A percentile compares a stretch with the other conserved stretches of the same genome.
These are phyloP conservation scores for Cololabis saira DNA, from an alignment of 2,113 vertebrate genomes.

Conservation along the genomic window DNA sequence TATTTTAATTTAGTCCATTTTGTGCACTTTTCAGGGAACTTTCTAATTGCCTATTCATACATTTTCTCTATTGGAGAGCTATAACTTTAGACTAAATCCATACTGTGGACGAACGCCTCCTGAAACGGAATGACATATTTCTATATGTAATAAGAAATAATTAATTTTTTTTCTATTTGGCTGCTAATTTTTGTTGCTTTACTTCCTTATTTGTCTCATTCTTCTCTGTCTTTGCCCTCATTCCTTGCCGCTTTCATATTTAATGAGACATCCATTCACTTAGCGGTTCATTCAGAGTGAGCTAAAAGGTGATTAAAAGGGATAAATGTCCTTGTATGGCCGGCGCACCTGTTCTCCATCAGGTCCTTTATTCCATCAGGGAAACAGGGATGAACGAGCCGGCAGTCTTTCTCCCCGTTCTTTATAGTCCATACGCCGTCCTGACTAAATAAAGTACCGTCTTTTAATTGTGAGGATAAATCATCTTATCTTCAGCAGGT, in stretches of 20 bases:
- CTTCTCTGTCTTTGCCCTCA: not conserved
- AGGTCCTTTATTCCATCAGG: conserved; percentile 54
- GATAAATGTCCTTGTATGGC: conserved; percentile 40
- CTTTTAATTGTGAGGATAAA: no score
- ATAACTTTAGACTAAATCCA: no score
- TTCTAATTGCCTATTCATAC: not conserved
- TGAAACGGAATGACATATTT: not conserved
- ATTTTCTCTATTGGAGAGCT: not conserved
- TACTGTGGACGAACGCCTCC: no score
- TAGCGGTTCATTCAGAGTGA: conserved; percentile 28
- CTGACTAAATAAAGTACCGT: no score
- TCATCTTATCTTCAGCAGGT: no score
- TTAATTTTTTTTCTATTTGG: not conserved
- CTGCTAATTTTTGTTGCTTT: not conserved
- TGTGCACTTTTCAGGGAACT: conserved; percentile 33
- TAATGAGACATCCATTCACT: conserved; percentile 17
- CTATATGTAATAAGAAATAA: not conserved
- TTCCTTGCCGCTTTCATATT: conserved; percentile 17
- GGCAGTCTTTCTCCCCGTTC: conserved; percentile 44
- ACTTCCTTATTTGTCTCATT: conserved; percentile 1
- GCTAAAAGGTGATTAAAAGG: conserved; percentile 53
- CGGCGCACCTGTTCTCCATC: conserved; percentile 61
- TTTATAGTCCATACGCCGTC: not conserved
- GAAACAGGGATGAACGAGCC: conserved; percentile 25
- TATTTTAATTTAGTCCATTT: no score